Conservation (phyloP, 2,797 vertebrate species). For the Coregonus sp. region DNA sequence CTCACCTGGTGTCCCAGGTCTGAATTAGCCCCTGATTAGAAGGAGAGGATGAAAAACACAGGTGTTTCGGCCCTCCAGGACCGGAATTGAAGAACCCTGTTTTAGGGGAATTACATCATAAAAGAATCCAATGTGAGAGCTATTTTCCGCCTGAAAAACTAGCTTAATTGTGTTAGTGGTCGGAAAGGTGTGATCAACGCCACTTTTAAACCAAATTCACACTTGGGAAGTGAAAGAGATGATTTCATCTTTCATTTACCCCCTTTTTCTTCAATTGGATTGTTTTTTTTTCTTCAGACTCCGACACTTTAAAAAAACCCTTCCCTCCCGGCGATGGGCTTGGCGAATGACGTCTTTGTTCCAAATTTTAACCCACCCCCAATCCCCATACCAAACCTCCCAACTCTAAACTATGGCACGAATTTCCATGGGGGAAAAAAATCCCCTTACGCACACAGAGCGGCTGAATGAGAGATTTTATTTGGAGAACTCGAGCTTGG, state of each 20-base stretch:
- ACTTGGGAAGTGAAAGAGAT: constrained; percentile 10
- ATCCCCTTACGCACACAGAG: constrained; percentile 48
- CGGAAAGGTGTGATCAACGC: constrained; percentile 1
- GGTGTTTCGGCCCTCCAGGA: too few species aligned
- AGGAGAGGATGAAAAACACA: too few species aligned
- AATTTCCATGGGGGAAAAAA: constrained; percentile 33
- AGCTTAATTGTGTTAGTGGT: constrained; percentile 24
- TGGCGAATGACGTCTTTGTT: constrained; percentile 56
- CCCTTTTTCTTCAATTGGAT: background rate
- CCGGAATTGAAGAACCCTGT: background rate
- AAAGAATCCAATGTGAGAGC: constrained; percentile 47
- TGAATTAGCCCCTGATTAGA: too few species aligned
- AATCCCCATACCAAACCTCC: constrained; percentile 3
- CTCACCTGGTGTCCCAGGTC: too few species aligned
- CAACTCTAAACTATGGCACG: constrained; percentile 39
- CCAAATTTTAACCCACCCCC: background rate
- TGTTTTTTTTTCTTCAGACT: background rate
- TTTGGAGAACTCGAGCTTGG: constrained; percentile 78
- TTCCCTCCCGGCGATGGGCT: constrained; percentile 21
- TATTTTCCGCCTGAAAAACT: constrained; percentile 20
- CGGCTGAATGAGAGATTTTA: constrained; percentile 72
- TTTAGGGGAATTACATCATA: constrained; percentile 60
- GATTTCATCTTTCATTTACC: constrained; percentile 2
- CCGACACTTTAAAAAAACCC: background rate
- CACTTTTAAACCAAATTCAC: constrained; percentile 17